Evolutionary conservation across 2,888 invertebrate genomes (phyloP), one percentile per base, ranked within the genome.

Genomic region (Leucophenga maculata): DNA sequence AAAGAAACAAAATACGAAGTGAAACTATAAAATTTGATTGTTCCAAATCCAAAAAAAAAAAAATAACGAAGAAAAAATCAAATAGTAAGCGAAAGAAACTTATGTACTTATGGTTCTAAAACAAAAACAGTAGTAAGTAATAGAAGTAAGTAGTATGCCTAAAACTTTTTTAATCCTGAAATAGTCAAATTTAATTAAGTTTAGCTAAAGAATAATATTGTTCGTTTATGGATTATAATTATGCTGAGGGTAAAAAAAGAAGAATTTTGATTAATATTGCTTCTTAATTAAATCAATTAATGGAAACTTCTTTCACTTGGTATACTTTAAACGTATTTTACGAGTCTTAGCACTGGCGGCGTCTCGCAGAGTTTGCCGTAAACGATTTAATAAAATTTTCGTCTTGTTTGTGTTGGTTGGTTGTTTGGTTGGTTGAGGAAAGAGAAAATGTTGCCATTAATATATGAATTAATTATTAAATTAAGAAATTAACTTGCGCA

Each of bases 261-360:
- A 86, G 86, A 86, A 86, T 86, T 86, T 85, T 82, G 85, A 85
- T 86, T 86, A 86, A 86, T 85, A 82, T 69, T 74, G 75, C 72
- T 73, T 69, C 67, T 73, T 59, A 59, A 32, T n/a, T 32, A 22
- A 32, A 13, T 59, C 26, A 26, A 39, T 59, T 32, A 31, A 13
- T n/a, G 14, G n/a, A 22, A 59, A 57, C 31, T 57, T 59, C 8
- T 59, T 32, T 31, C n/a, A 6, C 59, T 11, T 13, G 14, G 6
- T 26, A 26, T 26, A 26, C 26, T 26, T 26, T 26, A 26, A 26
- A 26, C 26, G 26, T 55, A 20, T 18, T 26, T 32, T n/a, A n/a
- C n/a, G n/a, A n/a, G n/a, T 31, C 16, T 59, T 59, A 55, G 44
- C 46, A 46, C 39, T 39, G 39, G 39, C 32, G 62, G 62, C 62